Evolutionary conservation across 2,888 invertebrate species (phyloP), one percentile per base, ranked within the genome.

Genomic region (Resseliella maxima): DNA sequence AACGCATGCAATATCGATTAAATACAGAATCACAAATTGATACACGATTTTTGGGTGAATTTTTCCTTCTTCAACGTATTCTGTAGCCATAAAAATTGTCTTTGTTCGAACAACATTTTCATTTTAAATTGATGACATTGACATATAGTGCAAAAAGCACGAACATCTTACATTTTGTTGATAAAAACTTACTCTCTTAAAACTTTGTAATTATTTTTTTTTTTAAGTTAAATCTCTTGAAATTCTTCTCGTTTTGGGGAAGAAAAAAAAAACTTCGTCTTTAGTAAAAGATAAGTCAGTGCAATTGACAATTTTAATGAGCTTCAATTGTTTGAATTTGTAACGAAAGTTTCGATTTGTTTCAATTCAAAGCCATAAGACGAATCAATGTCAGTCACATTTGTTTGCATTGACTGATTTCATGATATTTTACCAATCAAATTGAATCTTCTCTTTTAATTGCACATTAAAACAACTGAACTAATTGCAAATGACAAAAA

Each of bases 311-410:
- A 59, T 12, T 59, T 50, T 50, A 50, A 50, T 50, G 50, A 59
- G 59, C 3, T 59, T 59, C 24, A 2, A 59, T 59, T 24, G 24
- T 59, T 41, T 59, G 27, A 18, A 50, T 18, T 50, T 18, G 21
- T 15, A 50, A 15, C 31, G 72, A 31, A 50, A 15, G 46, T 2
- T 15, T 2, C 46, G 64, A n/a, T n/a, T 64, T 64, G 8, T 18
- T 5, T 27, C 6, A 81, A 81, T 59, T 35, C 81, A 15, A 83
- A 83, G 15, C 5, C 83, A 21, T n/a, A n/a, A 21, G 24, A 24
- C 83, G 24, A n/a, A 83, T 83, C 83, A 83, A 83, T 38, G 83
- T 83, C 83, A 83, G 38, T 38, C 83, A n/a, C 83, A 83, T 83
- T 38, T n/a, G n/a, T 10, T 24, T 83, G 83, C 83, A 83, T 83